Conservation (phyloP, 2,797 vertebrate genomes). For the Syngnathus rostellatus region DNA sequence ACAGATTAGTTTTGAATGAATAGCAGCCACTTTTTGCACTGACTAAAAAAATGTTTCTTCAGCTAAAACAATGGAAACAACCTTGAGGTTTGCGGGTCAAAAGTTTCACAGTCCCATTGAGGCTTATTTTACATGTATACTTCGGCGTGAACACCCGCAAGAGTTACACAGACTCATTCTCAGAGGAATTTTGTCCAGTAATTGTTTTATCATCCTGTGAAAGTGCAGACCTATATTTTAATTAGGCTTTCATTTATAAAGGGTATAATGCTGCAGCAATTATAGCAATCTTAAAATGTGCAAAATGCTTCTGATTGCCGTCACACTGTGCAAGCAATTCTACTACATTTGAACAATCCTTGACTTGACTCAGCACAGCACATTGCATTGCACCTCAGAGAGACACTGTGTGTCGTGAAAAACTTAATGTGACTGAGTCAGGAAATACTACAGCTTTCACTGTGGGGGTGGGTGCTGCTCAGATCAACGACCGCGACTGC, state of each 20-base stretch:
- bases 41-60: not conserved
- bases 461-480: conserved; percentile 15
- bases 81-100: not conserved
- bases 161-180: not conserved
- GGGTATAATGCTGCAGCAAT: conserved; percentile 13
- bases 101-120: not conserved
- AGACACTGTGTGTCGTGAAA: conserved; percentile 22
- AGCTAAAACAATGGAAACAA: not conserved
- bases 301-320: conserved; percentile 11
- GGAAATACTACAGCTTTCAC: conserved; percentile 29
- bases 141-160: not conserved
- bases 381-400: conserved; percentile 23
- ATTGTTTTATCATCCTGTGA: conserved; percentile 19
- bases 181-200: not conserved
- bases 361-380: conserved; percentile 49
- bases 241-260: conserved; percentile 13
- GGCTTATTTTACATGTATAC: not conserved
- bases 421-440: conserved; percentile 38
- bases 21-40: not conserved
- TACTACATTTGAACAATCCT: conserved; percentile 24
- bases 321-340: conserved; percentile 12
- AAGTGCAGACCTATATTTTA: conserved; percentile 21
- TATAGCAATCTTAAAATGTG: not conserved
- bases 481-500: not conserved
- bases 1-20: not conserved